A percentile compares a stretch with the other conserved stretches of the same genome.
These are phyloP conservation scores for Limnephilus marmoratus DNA, from an alignment of 2,888 invertebrate species.

Conservation along the genomic window DNA sequence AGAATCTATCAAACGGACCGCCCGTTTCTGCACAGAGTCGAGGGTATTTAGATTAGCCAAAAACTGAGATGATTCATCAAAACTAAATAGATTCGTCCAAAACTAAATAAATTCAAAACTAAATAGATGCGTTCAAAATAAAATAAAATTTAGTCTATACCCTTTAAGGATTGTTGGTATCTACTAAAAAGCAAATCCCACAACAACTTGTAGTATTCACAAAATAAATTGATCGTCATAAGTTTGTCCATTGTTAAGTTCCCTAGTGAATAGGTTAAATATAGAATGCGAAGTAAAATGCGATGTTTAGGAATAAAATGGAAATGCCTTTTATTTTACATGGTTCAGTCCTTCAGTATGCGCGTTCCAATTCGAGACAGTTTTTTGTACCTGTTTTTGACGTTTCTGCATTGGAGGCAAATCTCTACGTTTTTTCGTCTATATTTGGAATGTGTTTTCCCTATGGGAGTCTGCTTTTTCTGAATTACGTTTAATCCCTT, in stretches of 20 bases:
- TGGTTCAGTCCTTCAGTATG: not conserved
- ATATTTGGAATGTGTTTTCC: not conserved
- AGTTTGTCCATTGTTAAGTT: not conserved
- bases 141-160: too few relatives aligned
- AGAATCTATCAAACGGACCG: too few relatives aligned
- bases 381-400: not conserved
- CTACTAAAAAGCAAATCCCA: too few relatives aligned
- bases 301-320: not conserved
- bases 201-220: too few relatives aligned
- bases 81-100: too few relatives aligned
- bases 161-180: too few relatives aligned
- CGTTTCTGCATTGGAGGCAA: not conserved
- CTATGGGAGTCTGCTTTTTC: not conserved
- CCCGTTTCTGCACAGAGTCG: too few relatives aligned
- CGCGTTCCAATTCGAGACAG: conserved; percentile 2
- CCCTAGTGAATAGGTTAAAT: not conserved
- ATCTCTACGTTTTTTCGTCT: not conserved
- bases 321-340: not conserved
- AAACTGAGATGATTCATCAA: too few relatives aligned
- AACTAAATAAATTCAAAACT: too few relatives aligned
- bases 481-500: not conserved
- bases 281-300: not conserved
- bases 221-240: too few relatives aligned
- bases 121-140: too few relatives aligned
- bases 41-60: too few relatives aligned